A percentile compares a stretch with the other conserved stretches of the same genome.
phyloP scores from a whole-genome alignment of 2,888 invertebrate genomes.

The Argyra leucocephala region DNA sequence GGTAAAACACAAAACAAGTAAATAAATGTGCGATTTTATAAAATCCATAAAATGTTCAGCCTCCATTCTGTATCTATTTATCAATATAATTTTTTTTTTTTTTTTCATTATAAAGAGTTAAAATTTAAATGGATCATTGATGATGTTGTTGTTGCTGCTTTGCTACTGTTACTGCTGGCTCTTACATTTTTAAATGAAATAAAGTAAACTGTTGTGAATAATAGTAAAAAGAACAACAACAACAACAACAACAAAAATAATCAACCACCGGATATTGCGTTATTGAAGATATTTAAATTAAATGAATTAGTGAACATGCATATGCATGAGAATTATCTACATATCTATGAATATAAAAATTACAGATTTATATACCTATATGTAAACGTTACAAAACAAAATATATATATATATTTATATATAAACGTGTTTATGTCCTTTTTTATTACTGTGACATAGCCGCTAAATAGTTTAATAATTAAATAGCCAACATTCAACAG shows the following conservation, averaged over 20 bases:
- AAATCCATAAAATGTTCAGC: background rate
- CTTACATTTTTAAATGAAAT: background rate
- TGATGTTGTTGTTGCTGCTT: too few species aligned
- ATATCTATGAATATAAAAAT: too few species aligned
- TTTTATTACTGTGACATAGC: background rate
- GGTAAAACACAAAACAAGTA: background rate
- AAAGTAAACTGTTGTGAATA: background rate
- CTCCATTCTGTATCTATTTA: background rate
- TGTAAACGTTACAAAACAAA: too few species aligned
- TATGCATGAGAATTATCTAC: background rate
- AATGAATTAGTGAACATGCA: constrained; percentile 6
- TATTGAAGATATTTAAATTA: constrained; percentile 6
- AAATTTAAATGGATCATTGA: background rate
- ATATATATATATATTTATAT: background rate
- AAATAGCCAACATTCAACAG: background rate
- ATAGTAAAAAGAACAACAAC: background rate
- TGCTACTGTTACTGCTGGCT: background rate
- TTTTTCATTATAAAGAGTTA: background rate
- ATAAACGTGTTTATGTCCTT: background rate
- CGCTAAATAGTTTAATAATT: background rate
- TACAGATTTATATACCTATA: too few species aligned
- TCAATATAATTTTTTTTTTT: too few species aligned
- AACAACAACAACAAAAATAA: background rate
- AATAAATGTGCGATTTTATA: background rate
- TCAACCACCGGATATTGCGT: background rate